A percentile compares a stretch with the other conserved stretches of the same genome.
Evolutionary conservation across 2,797 vertebrate species (phyloP).

Genomic region (Ambastaia sidthimunki): DNA sequence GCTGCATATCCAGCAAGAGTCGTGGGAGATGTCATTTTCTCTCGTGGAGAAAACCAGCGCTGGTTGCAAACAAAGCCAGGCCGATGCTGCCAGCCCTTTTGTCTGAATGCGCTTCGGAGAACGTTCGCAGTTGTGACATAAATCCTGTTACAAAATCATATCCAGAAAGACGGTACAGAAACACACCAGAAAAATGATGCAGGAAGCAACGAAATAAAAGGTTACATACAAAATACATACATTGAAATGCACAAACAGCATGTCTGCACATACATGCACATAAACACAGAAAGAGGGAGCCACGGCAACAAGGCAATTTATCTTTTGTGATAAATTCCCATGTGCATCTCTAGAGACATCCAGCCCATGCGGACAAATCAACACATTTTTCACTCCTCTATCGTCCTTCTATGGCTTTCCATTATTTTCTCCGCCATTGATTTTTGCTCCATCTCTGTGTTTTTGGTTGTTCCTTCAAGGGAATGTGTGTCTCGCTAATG

Average conservation of each 20-base stretch:
- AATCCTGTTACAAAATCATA: background rate
- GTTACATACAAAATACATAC: slow-evolving; percentile 13
- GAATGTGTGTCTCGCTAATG: slow-evolving; percentile 26
- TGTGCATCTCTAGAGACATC: slow-evolving; percentile 68
- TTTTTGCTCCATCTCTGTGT: slow-evolving; percentile 53
- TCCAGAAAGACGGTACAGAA: background rate
- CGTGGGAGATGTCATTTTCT: slow-evolving; percentile 36
- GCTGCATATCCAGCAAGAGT: slow-evolving; percentile 24
- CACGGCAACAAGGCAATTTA: slow-evolving; percentile 69
- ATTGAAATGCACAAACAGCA: background rate
- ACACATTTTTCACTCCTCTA: slow-evolving; percentile 72
- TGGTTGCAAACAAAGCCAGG: background rate
- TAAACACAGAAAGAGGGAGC: slow-evolving; percentile 59
- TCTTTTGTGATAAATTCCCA: slow-evolving; percentile 75
- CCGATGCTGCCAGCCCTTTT: background rate
- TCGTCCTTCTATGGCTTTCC: slow-evolving; percentile 52
- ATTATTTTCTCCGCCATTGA: slow-evolving; percentile 55
- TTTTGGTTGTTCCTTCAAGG: slow-evolving; percentile 33
- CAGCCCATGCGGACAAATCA: slow-evolving; percentile 72
- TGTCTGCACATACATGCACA: slow-evolving; percentile 19
- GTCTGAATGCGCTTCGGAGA: background rate
- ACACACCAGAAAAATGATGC: background rate
- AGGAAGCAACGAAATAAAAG: too few relatives aligned
- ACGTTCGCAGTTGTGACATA: background rate
- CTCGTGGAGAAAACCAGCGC: slow-evolving; percentile 12